Evolutionary conservation across 2,113 vertebrate species (phyloP).

Genomic region (Lampris incognitus): DNA sequence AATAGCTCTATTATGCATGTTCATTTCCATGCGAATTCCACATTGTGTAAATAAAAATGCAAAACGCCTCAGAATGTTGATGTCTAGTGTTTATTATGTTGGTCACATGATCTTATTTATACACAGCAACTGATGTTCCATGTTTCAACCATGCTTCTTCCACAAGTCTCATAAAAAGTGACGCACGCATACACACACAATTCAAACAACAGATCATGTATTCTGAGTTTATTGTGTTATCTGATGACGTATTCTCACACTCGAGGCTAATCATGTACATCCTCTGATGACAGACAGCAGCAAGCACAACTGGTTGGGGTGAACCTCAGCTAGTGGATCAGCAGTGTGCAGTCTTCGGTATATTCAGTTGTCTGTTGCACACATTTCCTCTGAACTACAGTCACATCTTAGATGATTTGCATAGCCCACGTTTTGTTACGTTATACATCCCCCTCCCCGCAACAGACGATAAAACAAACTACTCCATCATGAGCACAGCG

Average conservation of each 20-base stretch:
- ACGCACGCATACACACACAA: neutral
- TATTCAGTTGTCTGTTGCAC: constrained; percentile 51
- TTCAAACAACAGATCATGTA: constrained; percentile 3
- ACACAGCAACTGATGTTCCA: too few relatives aligned
- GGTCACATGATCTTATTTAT: too few relatives aligned
- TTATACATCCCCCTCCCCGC: neutral
- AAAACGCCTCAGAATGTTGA: too few relatives aligned
- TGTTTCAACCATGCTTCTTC: too few relatives aligned
- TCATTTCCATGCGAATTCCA: too few relatives aligned
- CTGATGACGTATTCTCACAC: constrained; percentile 34
- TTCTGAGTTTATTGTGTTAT: constrained; percentile 58
- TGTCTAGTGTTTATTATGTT: too few relatives aligned
- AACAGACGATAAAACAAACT: constrained; percentile 1
- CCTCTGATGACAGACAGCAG: constrained; percentile 29
- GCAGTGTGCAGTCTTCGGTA: constrained; percentile 44
- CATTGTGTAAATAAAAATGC: too few relatives aligned
- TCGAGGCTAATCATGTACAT: constrained; percentile 44
- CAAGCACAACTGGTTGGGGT: constrained; percentile 26
- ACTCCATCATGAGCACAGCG: neutral
- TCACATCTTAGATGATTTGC: constrained; percentile 3
- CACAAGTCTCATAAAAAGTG: neutral
- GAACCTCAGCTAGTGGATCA: constrained; percentile 11
- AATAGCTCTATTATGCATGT: too few relatives aligned
- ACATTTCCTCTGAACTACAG: constrained; percentile 11
- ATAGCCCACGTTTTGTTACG: neutral